phyloP scores from a whole-genome alignment of 2,113 vertebrate genomes.

The Lepus americanus region DNA sequence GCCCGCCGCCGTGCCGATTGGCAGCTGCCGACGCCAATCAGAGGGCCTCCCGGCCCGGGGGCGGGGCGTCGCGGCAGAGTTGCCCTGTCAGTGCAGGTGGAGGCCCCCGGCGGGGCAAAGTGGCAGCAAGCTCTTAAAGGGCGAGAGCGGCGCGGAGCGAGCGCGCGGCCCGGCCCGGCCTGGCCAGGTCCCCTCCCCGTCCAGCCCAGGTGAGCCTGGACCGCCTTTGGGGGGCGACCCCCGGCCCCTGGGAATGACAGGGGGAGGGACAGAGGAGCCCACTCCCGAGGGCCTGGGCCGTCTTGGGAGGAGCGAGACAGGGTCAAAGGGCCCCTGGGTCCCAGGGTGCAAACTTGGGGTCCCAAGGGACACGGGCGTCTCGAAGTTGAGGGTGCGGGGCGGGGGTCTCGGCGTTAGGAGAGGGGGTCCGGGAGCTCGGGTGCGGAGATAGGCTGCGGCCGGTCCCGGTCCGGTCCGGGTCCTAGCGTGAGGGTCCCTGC shows the following conservation, averaged over 20 bases:
- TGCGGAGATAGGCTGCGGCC: not conserved
- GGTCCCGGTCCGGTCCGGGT: not conserved
- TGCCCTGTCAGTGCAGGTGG: conserved; percentile 86
- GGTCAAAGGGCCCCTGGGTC: not conserved
- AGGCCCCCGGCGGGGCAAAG: conserved; percentile 83
- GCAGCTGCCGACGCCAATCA: conserved; percentile 76
- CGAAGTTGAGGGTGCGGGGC: conserved; percentile 55
- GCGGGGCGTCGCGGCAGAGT: conserved; percentile 77
- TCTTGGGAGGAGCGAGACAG: not conserved
- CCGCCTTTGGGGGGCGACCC: conserved; percentile 23
- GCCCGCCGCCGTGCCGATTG: conserved; percentile 63
- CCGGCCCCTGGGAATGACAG: not conserved
- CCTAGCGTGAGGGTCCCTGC: not conserved
- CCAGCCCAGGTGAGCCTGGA: conserved; percentile 78
- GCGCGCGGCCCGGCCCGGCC: conserved; percentile 68
- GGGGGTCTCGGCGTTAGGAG: not conserved
- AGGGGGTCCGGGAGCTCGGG: not conserved
- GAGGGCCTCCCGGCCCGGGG: conserved; percentile 53
- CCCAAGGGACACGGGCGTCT: not conserved
- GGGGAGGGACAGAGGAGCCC: not conserved
- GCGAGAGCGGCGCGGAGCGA: conserved; percentile 64
- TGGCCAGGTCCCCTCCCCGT: conserved; percentile 64
- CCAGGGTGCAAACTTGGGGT: conserved; percentile 9
- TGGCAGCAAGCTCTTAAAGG: conserved; percentile 84
- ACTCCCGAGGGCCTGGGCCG: not conserved